phyloP scores from a whole-genome alignment of 2,797 vertebrate species.

The Sebastiscus tertius region DNA sequence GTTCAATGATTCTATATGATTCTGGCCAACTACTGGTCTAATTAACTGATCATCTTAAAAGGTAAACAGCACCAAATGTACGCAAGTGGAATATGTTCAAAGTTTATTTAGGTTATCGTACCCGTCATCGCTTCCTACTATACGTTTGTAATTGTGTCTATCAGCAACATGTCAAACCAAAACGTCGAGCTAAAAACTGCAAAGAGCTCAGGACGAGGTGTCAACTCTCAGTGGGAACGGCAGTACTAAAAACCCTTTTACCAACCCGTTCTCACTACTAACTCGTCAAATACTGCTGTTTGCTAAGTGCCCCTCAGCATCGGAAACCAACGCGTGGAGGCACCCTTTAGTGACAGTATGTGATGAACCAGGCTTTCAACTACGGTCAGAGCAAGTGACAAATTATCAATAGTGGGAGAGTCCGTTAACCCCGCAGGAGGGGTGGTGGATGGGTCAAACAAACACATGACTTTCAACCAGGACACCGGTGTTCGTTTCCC shows the following conservation, averaged over 20 bases:
- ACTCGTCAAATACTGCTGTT: not conserved
- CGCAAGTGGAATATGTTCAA: not conserved
- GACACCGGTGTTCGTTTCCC: too few species aligned
- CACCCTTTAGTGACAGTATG: too few species aligned
- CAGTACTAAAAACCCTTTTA: not conserved
- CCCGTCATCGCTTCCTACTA: not conserved
- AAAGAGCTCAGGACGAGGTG: not conserved
- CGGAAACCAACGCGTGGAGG: too few species aligned
- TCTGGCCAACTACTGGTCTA: not conserved
- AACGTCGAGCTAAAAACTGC: not conserved
- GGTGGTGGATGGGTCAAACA: too few species aligned
- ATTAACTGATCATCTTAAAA: not conserved
- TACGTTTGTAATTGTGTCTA: not conserved
- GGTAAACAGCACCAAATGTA: not conserved
- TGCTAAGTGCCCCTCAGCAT: not conserved
- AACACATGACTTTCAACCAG: too few species aligned
- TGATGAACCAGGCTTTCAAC: too few species aligned
- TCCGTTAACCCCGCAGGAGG: too few species aligned
- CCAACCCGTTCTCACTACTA: not conserved
- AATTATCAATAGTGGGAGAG: too few species aligned
- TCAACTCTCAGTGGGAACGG: not conserved
- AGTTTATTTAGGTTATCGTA: not conserved
- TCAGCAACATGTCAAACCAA: not conserved
- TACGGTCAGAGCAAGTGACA: fast-evolving
- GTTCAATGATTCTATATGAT: not conserved